A percentile compares a stretch with the other conserved stretches of the same genome.
Evolutionary conservation across 2,888 invertebrate species (phyloP).

Genomic region (Hydraecia micacea): DNA sequence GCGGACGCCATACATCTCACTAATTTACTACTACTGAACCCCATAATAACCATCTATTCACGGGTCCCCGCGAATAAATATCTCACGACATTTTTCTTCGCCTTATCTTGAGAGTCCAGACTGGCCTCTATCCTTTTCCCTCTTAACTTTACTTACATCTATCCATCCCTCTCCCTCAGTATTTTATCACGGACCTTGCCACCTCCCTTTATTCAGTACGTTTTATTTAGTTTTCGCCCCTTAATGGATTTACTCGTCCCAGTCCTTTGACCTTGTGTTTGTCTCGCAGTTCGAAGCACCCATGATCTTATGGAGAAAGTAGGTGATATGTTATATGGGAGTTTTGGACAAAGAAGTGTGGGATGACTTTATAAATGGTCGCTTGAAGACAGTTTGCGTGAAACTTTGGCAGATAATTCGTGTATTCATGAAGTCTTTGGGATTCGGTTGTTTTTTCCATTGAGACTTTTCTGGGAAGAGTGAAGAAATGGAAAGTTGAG

Average conservation of each 20-base stretch:
- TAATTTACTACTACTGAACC: conserved; percentile 88
- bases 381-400: conserved; percentile 22
- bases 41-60: conserved; percentile 88
- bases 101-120: conserved; percentile 87
- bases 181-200: conserved; percentile 78
- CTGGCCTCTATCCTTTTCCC: conserved; percentile 73
- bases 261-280: conserved; percentile 86
- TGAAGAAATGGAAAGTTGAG: conserved; percentile 7
- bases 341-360: conserved; percentile 18
- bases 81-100: conserved; percentile 89
- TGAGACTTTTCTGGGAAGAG: background rate
- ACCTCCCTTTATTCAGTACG: conserved; percentile 81
- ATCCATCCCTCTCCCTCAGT: conserved; percentile 69
- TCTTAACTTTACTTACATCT: conserved; percentile 54
- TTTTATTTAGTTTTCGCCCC: conserved; percentile 88
- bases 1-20: conserved; percentile 85
- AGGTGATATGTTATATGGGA: conserved; percentile 45
- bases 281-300: conserved; percentile 63
- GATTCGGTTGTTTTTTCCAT: background rate
- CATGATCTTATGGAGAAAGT: conserved; percentile 52
- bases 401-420: conserved; percentile 31
- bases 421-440: background rate
- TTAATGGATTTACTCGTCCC: conserved; percentile 86
- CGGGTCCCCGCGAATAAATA: conserved; percentile 84
- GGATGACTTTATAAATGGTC: conserved; percentile 48